Percentiles rank a stretch among this genome's conserved stretches.
Conservation (phyloP, 2,888 invertebrate species). For the Patella depressa region DNA sequence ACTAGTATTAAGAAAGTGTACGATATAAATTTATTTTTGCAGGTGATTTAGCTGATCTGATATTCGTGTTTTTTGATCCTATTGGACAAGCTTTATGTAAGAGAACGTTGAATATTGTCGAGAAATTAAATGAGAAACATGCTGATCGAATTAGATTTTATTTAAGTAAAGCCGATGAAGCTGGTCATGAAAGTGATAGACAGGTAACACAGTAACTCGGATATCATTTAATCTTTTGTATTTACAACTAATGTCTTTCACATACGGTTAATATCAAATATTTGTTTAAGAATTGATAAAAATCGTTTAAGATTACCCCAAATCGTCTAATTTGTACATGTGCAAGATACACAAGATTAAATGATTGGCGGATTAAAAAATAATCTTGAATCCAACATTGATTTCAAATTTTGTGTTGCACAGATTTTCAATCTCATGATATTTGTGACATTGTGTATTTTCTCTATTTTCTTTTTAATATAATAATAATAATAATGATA, state of each 20-base stretch:
- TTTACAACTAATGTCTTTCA: background rate
- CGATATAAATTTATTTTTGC: slow-evolving; percentile 17
- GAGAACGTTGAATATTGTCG: slow-evolving; percentile 75
- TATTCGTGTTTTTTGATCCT: slow-evolving; percentile 77
- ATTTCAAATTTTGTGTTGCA: background rate
- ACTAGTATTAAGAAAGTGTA: no score
- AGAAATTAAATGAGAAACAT: slow-evolving; percentile 73
- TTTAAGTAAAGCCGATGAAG: slow-evolving; percentile 76
- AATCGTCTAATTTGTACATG: no score
- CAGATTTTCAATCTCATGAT: no score
- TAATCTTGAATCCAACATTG: background rate
- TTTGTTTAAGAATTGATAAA: no score
- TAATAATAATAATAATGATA: no score
- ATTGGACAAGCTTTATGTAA: slow-evolving; percentile 77
- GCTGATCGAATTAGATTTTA: slow-evolving; percentile 75
- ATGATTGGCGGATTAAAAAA: background rate
- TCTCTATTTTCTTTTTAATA: no score
- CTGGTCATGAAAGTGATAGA: slow-evolving; percentile 75
- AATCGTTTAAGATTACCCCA: no score
- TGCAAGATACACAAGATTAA: no score
- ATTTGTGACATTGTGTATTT: no score
- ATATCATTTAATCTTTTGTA: no score
- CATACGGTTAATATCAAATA: background rate
- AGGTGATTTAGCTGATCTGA: slow-evolving; percentile 74
- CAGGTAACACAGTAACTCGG: slow-evolving; percentile 67